These are phyloP conservation scores for Chrysodeixis includens DNA, from an alignment of 2,888 invertebrate genomes.

Conservation along the genomic window DNA sequence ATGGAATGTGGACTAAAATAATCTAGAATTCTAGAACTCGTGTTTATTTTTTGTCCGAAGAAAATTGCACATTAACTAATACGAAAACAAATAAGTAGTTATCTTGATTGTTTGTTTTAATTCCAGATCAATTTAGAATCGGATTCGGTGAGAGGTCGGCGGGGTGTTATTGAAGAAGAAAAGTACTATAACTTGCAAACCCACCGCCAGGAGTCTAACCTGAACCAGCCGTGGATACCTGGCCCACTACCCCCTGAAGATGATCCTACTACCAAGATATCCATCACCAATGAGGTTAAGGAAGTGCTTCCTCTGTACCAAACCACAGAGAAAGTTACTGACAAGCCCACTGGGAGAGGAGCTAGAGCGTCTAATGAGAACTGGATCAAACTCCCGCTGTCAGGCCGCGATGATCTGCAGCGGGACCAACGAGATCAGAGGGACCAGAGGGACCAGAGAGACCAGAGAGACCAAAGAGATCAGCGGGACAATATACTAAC, in stretches of 20 bases:
- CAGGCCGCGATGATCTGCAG: slow-evolving; percentile 72
- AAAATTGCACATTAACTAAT: neutral
- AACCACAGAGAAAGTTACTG: slow-evolving; percentile 83
- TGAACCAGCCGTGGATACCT: slow-evolving; percentile 81
- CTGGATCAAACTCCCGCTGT: slow-evolving; percentile 90
- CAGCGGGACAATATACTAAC: slow-evolving; percentile 82
- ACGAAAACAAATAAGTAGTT: neutral
- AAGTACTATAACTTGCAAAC: slow-evolving; percentile 80
- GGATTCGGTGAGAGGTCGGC: slow-evolving; percentile 75
- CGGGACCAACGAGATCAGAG: slow-evolving; percentile 61
- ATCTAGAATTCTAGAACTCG: neutral
- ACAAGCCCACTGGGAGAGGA: slow-evolving; percentile 89
- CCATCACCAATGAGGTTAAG: slow-evolving; percentile 77
- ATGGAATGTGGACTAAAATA: slow-evolving; percentile 3
- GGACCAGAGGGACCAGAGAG: slow-evolving; percentile 45
- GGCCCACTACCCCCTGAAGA: slow-evolving; percentile 79
- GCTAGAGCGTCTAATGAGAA: slow-evolving; percentile 90
- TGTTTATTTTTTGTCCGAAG: neutral
- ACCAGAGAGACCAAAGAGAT: slow-evolving; percentile 61
- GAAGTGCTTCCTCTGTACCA: slow-evolving; percentile 74
- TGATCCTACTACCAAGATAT: slow-evolving; percentile 82
- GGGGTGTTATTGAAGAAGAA: slow-evolving; percentile 86
- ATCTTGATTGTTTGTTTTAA: slow-evolving; percentile 20
- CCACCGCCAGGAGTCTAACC: slow-evolving; percentile 68
- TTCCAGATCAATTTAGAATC: slow-evolving; percentile 69